Base-by-base conservation (phyloP, 2,113 vertebrate genomes). In the Lethenteron camtschaticum region DNA sequence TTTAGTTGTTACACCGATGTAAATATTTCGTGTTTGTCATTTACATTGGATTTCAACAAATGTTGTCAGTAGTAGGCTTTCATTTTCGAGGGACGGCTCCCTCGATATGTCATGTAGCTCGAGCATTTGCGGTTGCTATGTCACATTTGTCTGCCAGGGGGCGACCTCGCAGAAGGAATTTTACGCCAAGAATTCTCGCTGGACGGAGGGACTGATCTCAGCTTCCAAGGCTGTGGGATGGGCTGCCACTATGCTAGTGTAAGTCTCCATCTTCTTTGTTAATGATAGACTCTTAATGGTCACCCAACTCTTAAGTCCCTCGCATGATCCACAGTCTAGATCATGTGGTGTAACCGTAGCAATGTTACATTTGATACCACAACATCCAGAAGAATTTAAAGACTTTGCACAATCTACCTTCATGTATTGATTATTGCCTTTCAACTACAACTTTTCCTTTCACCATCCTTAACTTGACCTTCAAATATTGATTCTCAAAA, bases 151-250 rank as follows among this genome's bases (percentile, higher is more conserved):
- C 41, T 41, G n/a, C 63, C 74, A 96, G 90, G 92, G 94, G 66
- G 90, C 86, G 75, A 89, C 92, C 71, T 84, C 84, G 8, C 81
- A 88, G 18, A 87, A 85, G 76, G 92, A 99, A 79, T 99, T 99
- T 73, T 99, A 97, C 0, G 90, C 90, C 76, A 87, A 86, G 79
- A 99, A 99, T 79, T 99, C 94, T 0, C 86, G 92, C 71, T 99
- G 94, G 94, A 99, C 91, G 0, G 90, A 99, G 77, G 94, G 94
- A 55, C 86, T 99, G 71, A 95, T 99, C 76, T 99, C 94, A 2
- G 94, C 94, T 11, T 87, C 92, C 73, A 99, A 99, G 77, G 94
- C 94, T 0, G 94, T 96, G 69, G 94, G 92, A 77, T 97, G 91
- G 94, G 92, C 88, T 72, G 94, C 94, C 68, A 89, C 92, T 0